A percentile compares a stretch with the other conserved stretches of the same genome.
These are phyloP conservation scores for Dendronephthya gigantea DNA, from an alignment of 64 coral and sea anemone genomes.

Conservation along the genomic window DNA sequence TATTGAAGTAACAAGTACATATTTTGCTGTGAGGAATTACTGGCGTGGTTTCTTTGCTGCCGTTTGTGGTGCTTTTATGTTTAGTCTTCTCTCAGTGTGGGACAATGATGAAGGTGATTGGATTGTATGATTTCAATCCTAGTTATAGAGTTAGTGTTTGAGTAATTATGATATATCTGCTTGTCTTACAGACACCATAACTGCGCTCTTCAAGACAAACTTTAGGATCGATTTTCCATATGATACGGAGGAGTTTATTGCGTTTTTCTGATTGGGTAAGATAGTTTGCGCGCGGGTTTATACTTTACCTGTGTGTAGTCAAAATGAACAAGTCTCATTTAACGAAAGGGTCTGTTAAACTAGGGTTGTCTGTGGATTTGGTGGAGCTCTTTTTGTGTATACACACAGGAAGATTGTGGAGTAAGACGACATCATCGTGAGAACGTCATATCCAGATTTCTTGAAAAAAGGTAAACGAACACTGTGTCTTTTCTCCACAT, in stretches of 20 bases:
- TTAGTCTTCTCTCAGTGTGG: conserved; percentile 82
- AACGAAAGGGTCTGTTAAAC: not conserved
- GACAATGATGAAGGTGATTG: conserved; percentile 77
- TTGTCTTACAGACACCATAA: conserved; percentile 73
- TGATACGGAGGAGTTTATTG: conserved; percentile 92
- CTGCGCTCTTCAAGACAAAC: conserved; percentile 94
- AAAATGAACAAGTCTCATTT: not conserved
- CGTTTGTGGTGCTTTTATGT: conserved; percentile 92
- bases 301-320: not conserved
- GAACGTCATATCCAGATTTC: conserved; percentile 55
- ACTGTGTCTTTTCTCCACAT: not conserved
- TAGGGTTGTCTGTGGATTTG: conserved; percentile 91
- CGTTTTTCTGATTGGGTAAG: conserved; percentile 89
- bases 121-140: not conserved
- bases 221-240: conserved; percentile 91
- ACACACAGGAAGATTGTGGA: conserved; percentile 91
- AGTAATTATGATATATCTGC: too few species aligned
- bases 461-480: conserved; percentile 54
- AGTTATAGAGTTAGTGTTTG: not conserved
- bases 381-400: conserved; percentile 89
- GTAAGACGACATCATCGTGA: conserved; percentile 56
- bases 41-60: conserved; percentile 98
- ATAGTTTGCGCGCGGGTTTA: not conserved
- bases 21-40: conserved; percentile 98
- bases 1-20: conserved; percentile 97